Evolutionary conservation across 2,888 invertebrate genomes (phyloP).

Genomic region (Tetrapedia diversipes): DNA sequence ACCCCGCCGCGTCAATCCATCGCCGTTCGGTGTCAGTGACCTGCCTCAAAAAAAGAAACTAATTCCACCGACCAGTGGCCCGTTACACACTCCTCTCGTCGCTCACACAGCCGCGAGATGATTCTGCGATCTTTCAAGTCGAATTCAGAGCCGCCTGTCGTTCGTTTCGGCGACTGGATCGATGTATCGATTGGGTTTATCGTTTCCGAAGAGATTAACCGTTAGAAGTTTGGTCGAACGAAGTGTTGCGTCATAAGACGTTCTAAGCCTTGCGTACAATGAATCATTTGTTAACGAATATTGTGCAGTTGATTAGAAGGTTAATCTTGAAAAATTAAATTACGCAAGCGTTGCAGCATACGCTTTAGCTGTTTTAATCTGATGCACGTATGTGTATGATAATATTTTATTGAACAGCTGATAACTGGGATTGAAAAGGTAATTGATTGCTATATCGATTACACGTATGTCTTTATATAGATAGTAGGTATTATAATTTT

Average conservation of each 20-base stretch:
- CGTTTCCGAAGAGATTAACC: not conserved
- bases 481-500: not conserved
- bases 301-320: constrained; percentile 10
- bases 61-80: constrained; percentile 56
- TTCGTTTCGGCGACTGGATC: constrained; percentile 44
- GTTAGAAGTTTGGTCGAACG: constrained; percentile 24
- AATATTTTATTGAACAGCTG: constrained; percentile 16
- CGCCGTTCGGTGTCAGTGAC: constrained; percentile 68
- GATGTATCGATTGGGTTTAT: constrained; percentile 24
- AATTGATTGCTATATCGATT: constrained; percentile 6
- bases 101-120: constrained; percentile 28
- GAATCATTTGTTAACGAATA: not conserved
- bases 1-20: constrained; percentile 57
- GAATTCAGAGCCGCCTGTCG: constrained; percentile 47
- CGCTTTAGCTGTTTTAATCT: not conserved
- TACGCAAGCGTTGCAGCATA: constrained; percentile 5
- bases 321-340: constrained; percentile 14
- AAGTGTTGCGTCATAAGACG: not conserved
- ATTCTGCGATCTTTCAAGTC: constrained; percentile 34
- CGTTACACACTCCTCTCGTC: constrained; percentile 54
- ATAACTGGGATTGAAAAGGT: constrained; percentile 18
- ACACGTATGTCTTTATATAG: not conserved
- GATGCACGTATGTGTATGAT: not conserved
- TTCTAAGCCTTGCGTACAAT: constrained; percentile 23
- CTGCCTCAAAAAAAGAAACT: constrained; percentile 67